Conservation (phyloP, 2,888 invertebrate species). For the Epinotia demarniana region DNA sequence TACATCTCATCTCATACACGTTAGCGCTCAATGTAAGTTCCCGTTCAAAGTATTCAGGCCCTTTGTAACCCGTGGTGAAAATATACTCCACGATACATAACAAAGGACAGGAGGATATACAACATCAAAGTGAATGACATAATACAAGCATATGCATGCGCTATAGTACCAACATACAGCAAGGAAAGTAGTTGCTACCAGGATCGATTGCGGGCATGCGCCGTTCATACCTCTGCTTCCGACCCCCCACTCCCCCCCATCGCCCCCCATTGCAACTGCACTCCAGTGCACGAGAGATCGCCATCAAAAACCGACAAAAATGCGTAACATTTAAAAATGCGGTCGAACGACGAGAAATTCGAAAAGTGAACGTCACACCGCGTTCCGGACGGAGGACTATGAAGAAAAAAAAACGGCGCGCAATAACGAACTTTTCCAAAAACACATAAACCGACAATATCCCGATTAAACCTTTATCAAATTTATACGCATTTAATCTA, state of each 20-base stretch:
- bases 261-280: conserved; percentile 76
- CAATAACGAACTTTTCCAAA: conserved; percentile 56
- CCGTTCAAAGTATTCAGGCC: not conserved
- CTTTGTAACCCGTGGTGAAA: not conserved
- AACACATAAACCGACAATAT: conserved; percentile 34
- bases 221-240: conserved; percentile 62
- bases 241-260: conserved; percentile 58
- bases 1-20: no score
- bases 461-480: conserved; percentile 55
- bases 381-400: conserved; percentile 65
- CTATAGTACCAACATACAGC: conserved; percentile 52
- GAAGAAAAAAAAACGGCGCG: conserved; percentile 79
- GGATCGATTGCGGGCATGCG: conserved; percentile 83
- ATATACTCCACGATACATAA: conserved; percentile 39
- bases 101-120: conserved; percentile 55
- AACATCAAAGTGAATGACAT: conserved; percentile 82
- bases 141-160: conserved; percentile 64
- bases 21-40: no score
- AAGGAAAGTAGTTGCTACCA: conserved; percentile 67
- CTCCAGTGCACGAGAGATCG: conserved; percentile 79
- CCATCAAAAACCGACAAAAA: conserved; percentile 58
- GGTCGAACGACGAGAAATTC: conserved; percentile 27
- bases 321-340: conserved; percentile 43
- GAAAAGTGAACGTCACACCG: conserved; percentile 41
- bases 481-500: conserved; percentile 53